Percentiles rank a stretch among this genome's conserved stretches.
These are phyloP conservation scores for Triplophysa siluroides DNA, from an alignment of 2,113 vertebrate genomes.

Conservation along the genomic window DNA sequence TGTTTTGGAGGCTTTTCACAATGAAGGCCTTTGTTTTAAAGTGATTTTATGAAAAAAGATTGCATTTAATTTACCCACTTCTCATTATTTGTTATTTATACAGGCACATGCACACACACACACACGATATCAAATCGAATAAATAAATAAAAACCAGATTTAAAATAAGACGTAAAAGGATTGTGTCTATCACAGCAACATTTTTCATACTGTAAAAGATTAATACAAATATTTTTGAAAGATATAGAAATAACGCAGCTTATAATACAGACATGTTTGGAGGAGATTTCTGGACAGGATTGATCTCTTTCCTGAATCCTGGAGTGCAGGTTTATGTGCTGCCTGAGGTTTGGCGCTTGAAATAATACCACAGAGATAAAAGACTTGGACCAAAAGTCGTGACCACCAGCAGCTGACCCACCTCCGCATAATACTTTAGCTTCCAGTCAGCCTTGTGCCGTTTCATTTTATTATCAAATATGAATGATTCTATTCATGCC, in stretches of 20 bases:
- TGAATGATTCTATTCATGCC: constrained; percentile 32
- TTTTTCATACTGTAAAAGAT: too few relatives aligned
- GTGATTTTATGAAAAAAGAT: constrained; percentile 47
- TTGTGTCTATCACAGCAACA: too few relatives aligned
- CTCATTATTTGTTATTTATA: constrained; percentile 20
- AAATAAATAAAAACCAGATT: too few relatives aligned
- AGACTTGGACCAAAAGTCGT: constrained; percentile 18
- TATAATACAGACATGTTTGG: background rate
- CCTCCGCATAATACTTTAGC: constrained; percentile 4
- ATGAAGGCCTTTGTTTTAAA: constrained; percentile 58
- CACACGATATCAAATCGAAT: background rate
- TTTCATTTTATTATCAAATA: constrained; percentile 18
- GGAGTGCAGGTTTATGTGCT: background rate
- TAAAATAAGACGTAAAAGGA: too few relatives aligned
- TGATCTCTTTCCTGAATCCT: background rate
- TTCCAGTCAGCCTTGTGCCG: background rate
- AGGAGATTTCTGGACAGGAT: background rate
- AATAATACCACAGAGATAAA: background rate
- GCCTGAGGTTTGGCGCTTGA: background rate
- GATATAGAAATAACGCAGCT: too few relatives aligned
- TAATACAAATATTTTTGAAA: too few relatives aligned
- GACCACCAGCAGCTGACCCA: constrained; percentile 25
- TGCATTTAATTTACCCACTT: background rate
- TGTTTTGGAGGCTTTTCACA: constrained; percentile 57
- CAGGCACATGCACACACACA: background rate